phyloP scores from a whole-genome alignment of 2,797 vertebrate species.

The Rhyacichthys aspro region DNA sequence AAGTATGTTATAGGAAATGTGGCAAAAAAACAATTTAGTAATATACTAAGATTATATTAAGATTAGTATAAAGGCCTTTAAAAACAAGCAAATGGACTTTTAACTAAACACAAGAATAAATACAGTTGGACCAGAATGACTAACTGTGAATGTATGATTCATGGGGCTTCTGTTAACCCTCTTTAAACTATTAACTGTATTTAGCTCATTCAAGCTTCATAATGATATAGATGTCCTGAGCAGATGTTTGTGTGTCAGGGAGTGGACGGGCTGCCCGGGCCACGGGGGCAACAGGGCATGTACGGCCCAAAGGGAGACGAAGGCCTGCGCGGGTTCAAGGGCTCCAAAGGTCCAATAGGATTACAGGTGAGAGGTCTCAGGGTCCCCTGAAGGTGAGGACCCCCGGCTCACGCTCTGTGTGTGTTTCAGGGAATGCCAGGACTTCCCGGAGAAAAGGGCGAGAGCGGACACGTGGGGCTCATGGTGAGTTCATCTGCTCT shows the following conservation, averaged over 20 bases:
- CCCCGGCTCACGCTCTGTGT: conserved; percentile 11
- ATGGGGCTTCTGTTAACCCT: too few species aligned
- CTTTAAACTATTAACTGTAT: too few species aligned
- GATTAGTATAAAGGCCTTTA: too few species aligned
- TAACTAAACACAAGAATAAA: too few species aligned
- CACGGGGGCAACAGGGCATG: conserved; percentile 94
- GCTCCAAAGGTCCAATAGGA: conserved; percentile 89
- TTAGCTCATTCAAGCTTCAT: too few species aligned
- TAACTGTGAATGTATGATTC: too few species aligned
- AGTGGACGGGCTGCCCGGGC: conserved; percentile 87
- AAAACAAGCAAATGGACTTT: too few species aligned
- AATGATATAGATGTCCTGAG: too few species aligned
- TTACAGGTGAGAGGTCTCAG: conserved; percentile 84
- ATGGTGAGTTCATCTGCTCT: conserved; percentile 83
- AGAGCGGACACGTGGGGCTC: conserved; percentile 93
- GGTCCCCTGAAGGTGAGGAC: neutral
- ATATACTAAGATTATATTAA: too few species aligned
- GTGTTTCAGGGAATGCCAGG: conserved; percentile 90
- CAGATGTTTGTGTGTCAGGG: conserved; percentile 76
- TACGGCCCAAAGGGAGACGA: conserved; percentile 97
- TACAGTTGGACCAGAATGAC: too few species aligned
- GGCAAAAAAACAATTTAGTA: too few species aligned
- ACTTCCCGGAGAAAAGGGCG: conserved; percentile 94
- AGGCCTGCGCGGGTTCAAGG: conserved; percentile 91
- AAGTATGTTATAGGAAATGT: too few species aligned